Conservation (phyloP, 2,113 vertebrate genomes). For the Dicentrarchus labrax region DNA sequence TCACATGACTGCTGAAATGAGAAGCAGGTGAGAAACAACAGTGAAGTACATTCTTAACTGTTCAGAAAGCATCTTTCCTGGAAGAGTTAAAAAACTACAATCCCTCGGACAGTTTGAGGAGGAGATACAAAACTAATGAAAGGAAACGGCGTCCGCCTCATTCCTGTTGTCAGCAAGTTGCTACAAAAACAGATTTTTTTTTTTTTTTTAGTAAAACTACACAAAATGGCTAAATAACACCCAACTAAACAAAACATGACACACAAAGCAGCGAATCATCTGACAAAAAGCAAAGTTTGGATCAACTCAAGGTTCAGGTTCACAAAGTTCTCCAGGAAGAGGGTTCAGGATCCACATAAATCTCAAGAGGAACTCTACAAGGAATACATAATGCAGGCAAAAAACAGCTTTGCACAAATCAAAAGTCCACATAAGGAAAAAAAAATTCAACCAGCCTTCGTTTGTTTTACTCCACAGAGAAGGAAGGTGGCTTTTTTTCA, state of each 20-base stretch:
- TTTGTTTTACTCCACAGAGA: constrained; percentile 82
- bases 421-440: constrained; percentile 79
- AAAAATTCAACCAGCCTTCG: constrained; percentile 79
- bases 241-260: constrained; percentile 67
- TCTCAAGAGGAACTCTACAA: constrained; percentile 68
- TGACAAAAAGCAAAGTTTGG: constrained; percentile 73
- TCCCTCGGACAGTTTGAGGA: constrained; percentile 57
- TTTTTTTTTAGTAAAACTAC: constrained; percentile 49
- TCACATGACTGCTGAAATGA: constrained; percentile 67
- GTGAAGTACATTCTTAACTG: constrained; percentile 73
- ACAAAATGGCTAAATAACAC: constrained; percentile 50
- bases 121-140: constrained; percentile 52
- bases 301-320: constrained; percentile 65
- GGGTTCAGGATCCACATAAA: constrained; percentile 70
- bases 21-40: constrained; percentile 58
- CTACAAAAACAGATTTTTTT: constrained; percentile 60
- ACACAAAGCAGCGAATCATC: constrained; percentile 83
- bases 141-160: constrained; percentile 12
- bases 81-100: constrained; percentile 74
- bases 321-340: constrained; percentile 77
- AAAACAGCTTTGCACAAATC: constrained; percentile 58
- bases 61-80: constrained; percentile 57
- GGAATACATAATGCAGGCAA: constrained; percentile 65
- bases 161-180: constrained; percentile 71
- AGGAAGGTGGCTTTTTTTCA: constrained; percentile 85